Evolutionary conservation across 1,140 invertebrate genomes (phyloP).

Genomic region (Belonocnema kinseyi): DNA sequence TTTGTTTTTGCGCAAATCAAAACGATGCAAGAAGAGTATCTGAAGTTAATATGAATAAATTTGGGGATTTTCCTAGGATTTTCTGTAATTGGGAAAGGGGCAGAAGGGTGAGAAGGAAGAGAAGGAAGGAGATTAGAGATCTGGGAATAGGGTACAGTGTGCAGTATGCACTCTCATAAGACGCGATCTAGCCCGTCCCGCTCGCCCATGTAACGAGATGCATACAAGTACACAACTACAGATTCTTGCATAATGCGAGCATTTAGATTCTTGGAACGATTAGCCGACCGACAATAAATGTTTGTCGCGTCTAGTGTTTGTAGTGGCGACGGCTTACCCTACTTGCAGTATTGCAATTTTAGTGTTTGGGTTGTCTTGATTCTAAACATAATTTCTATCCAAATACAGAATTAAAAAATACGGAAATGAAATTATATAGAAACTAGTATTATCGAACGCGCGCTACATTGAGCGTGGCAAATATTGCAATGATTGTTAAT

Average conservation of each 20-base stretch:
- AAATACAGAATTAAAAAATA: background rate
- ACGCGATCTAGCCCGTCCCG: constrained; percentile 17
- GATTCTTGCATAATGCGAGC: constrained; percentile 57
- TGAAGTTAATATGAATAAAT: too few relatives aligned
- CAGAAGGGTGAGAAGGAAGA: background rate
- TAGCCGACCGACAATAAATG: constrained; percentile 63
- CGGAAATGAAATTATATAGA: too few relatives aligned
- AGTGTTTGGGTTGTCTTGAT: background rate
- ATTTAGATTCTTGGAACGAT: constrained; percentile 63
- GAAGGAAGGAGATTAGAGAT: background rate
- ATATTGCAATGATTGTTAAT: too few relatives aligned
- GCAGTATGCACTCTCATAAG: background rate
- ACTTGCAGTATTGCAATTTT: constrained; percentile 48
- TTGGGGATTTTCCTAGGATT: too few relatives aligned
- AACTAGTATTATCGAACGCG: too few relatives aligned
- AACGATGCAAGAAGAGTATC: too few relatives aligned
- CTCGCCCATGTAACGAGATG: constrained; percentile 41
- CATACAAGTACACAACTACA: constrained; percentile 52
- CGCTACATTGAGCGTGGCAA: too few relatives aligned
- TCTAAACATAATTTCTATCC: background rate
- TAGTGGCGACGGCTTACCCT: constrained; percentile 49
- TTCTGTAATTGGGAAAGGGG: background rate
- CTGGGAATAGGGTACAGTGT: background rate
- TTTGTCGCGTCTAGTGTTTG: constrained; percentile 52
- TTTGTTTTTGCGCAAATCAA: too few relatives aligned